phyloP scores from a whole-genome alignment of 2,888 invertebrate genomes.

The Allophyes oxyacanthae region DNA sequence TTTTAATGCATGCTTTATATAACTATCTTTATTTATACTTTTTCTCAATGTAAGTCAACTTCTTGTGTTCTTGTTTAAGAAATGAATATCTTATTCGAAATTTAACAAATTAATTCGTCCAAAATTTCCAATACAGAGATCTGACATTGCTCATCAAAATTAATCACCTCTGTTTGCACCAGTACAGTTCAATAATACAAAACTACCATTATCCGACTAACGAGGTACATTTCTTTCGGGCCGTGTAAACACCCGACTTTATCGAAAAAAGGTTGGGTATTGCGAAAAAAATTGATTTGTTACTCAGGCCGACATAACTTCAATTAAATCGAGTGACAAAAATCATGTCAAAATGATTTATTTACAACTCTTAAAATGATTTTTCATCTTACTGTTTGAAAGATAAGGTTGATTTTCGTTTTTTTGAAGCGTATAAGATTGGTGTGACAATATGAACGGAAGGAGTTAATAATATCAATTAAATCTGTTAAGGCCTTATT shows the following conservation, averaged over 20 bases:
- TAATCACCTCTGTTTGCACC: conserved; percentile 61
- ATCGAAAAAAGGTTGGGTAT: conserved; percentile 73
- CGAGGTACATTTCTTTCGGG: conserved; percentile 81
- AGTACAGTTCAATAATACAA: conserved; percentile 79
- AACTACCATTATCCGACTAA: conserved; percentile 83
- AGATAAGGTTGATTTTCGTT: conserved; percentile 57
- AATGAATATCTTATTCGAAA: too few relatives aligned
- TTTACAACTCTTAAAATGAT: conserved; percentile 27
- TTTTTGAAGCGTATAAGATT: conserved; percentile 12
- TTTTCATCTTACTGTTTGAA: conserved; percentile 49
- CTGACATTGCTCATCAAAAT: conserved; percentile 35
- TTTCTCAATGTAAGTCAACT: too few relatives aligned
- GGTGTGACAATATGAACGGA: conserved; percentile 75
- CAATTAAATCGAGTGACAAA: conserved; percentile 85
- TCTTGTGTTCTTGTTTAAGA: too few relatives aligned
- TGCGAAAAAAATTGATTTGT: conserved; percentile 87
- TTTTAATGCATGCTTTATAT: too few relatives aligned
- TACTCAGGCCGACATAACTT: conserved; percentile 75
- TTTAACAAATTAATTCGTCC: not conserved
- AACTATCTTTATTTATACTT: too few relatives aligned
- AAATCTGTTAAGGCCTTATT: conserved; percentile 82
- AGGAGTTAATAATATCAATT: conserved; percentile 81
- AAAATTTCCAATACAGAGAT: conserved; percentile 2
- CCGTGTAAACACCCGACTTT: conserved; percentile 68
- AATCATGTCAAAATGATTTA: conserved; percentile 66